phyloP scores from a whole-genome alignment of 2,888 invertebrate species.

The Polia nebulosa region DNA sequence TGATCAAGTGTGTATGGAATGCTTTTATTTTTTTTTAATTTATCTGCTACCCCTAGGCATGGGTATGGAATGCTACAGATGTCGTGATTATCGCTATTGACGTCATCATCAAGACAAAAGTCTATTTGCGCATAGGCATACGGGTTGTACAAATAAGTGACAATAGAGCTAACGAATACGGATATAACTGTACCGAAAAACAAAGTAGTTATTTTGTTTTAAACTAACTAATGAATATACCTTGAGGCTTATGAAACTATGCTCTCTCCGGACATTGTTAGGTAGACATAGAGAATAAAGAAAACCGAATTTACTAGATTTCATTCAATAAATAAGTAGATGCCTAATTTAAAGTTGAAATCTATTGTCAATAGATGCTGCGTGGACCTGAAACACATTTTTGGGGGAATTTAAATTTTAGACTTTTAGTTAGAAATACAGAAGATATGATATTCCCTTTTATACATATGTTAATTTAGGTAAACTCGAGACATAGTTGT shows the following conservation, averaged over 20 bases:
- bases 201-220: no score
- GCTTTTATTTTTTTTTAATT: no score
- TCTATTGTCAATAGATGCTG: constrained; percentile 94
- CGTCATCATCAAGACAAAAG: background rate
- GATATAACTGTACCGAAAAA: background rate
- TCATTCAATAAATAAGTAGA: constrained; percentile 62
- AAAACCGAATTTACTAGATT: background rate
- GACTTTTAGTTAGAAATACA: background rate
- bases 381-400: constrained; percentile 91
- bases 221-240: background rate
- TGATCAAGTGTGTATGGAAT: constrained; percentile 3
- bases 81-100: constrained; percentile 16
- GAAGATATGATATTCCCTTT: background rate
- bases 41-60: no score
- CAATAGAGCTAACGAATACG: background rate
- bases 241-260: background rate
- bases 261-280: background rate
- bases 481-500: background rate
- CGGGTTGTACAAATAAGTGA: background rate
- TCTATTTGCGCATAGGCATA: background rate
- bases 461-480: background rate
- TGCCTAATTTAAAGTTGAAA: constrained; percentile 82
- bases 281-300: background rate
- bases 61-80: constrained; percentile 27
- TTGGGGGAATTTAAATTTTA: background rate